Base-by-base conservation (phyloP, 2,113 vertebrate genomes). In the Polyodon spathula region DNA sequence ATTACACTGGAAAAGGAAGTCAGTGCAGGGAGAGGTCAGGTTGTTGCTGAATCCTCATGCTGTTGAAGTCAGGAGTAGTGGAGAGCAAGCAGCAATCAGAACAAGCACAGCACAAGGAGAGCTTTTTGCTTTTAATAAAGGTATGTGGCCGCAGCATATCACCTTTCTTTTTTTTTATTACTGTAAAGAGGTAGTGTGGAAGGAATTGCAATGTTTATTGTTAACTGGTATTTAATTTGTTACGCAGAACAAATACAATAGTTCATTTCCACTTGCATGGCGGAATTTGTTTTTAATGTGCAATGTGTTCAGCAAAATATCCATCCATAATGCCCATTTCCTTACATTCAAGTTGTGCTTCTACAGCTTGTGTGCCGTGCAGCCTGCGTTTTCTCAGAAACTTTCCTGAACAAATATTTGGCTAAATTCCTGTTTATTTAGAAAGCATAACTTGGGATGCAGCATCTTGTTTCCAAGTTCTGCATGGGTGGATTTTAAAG, bases 1-100 rank as follows among this genome's bases (percentile, higher is more conserved):
- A 64, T 52, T 59, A 44, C 41, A 37, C 40, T 43, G 16, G 14
- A 54, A 15, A 15, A 54, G 63, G 56, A 63, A 52, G 62, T 52
- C 12, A 41, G 39, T 10, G 37, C 43, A 59, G 50, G 63, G 48
- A 54, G 55, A 38, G 62, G 43, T 43, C 37, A 37, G 43, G 14
- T 7, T 40, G 10, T 4, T 8, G 27, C 55, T 37, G 38, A n/a
- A 14, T 44, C 56, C 6, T 8, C 10, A 4, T 12, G 12, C 53
- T 15, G 53, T 42, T 62, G 54, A 43, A 41, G 4, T 9, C 15
- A 48, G 38, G 15, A 64, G 63, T 16, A 52, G 16, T 16, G 43
- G 38, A 42, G 56, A 16, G 56, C 27, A 27, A 27, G 27, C 40
- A 16, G n/a, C 56, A 42, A 40, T 12, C 48, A n/a, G 48, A 50